Evolutionary conservation across 2,888 invertebrate genomes (phyloP), one percentile per base, ranked within the genome.

Genomic region (Lasius fuliginosus): DNA sequence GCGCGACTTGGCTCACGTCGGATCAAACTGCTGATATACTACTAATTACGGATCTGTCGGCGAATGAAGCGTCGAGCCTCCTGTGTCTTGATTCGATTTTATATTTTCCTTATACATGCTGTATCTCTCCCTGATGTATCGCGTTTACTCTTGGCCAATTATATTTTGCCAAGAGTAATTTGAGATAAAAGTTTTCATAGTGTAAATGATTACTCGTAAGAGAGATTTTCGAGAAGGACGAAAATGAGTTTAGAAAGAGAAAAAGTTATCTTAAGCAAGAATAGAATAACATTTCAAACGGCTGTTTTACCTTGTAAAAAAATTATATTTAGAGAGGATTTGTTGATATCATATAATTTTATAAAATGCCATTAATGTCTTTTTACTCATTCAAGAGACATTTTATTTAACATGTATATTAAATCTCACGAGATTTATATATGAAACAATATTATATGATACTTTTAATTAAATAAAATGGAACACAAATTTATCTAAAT

Each of bases 1-100:
- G 56, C 49, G 56, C 83, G 73, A 68, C 76, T 77, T 56, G 83
- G 33, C n/a, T 58, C 69, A 49, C 58, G 83, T 76, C 84, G 77
- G 77, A 62, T 83, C 73, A 58, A 42, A 75, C 65, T 27, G 33
- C 85, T 68, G 74, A 73, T 84, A 77, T 33, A 81, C 79, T 77
- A 77, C 82, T 82, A 81, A 89, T 86, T 71, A 75, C 8, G 53
- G 18, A 69, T 67, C 53, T 65, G 30, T n/a, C 30, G 27, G 46
- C 46, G 49, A 36, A 58, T 8, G 23, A 36, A 33, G 2, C 68
- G 6, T 36, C 3, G 30, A 33, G 56, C 27, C 40, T 33, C 23
- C 3, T 36, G 1, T 18, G 18, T 40, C 23, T 65, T 18, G 23
- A 76, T 65, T 53, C 18, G 27, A 76, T 65, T 46, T 75, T 64